These are phyloP conservation scores for Crepidodera aurea DNA, from an alignment of 2,888 invertebrate genomes.

Conservation along the genomic window DNA sequence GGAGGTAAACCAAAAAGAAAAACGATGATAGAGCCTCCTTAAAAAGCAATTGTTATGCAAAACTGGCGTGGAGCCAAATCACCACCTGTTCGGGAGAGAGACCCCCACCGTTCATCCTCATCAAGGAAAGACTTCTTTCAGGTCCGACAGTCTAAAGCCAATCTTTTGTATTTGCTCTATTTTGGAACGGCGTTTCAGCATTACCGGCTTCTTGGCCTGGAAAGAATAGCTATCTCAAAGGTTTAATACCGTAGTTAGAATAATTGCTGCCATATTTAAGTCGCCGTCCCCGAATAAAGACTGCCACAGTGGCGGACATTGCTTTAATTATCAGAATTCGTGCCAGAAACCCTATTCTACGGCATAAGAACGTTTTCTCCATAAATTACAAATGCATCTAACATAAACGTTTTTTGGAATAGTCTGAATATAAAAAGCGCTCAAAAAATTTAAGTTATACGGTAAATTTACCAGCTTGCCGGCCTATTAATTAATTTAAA, in stretches of 20 bases:
- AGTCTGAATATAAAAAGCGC: no score
- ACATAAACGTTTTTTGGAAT: no score
- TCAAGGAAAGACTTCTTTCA: conserved; percentile 59
- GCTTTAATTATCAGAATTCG: conserved; percentile 3
- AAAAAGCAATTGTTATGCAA: conserved; percentile 63
- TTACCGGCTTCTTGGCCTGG: conserved; percentile 60
- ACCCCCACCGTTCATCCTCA: conserved; percentile 62
- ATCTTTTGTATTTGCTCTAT: conserved; percentile 63
- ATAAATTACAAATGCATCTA: conserved; percentile 16
- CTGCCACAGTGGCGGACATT: conserved; percentile 42
- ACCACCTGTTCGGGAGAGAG: conserved; percentile 59
- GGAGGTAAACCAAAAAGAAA: conserved; percentile 61
- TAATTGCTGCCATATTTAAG: conserved; percentile 64
- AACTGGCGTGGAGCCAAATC: conserved; percentile 59
- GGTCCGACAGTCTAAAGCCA: conserved; percentile 60
- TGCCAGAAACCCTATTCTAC: conserved; percentile 1
- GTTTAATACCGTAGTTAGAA: conserved; percentile 63
- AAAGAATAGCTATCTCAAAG: conserved; percentile 63
- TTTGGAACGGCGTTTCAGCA: conserved; percentile 57
- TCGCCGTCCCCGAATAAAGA: conserved; percentile 57
- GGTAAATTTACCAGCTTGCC: no score
- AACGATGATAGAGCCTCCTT: conserved; percentile 61
- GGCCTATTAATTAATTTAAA: no score
- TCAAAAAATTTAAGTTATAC: no score
- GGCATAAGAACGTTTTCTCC: neutral